Conservation (phyloP, 2,888 invertebrate genomes). For the Tenthredo mesomela region DNA sequence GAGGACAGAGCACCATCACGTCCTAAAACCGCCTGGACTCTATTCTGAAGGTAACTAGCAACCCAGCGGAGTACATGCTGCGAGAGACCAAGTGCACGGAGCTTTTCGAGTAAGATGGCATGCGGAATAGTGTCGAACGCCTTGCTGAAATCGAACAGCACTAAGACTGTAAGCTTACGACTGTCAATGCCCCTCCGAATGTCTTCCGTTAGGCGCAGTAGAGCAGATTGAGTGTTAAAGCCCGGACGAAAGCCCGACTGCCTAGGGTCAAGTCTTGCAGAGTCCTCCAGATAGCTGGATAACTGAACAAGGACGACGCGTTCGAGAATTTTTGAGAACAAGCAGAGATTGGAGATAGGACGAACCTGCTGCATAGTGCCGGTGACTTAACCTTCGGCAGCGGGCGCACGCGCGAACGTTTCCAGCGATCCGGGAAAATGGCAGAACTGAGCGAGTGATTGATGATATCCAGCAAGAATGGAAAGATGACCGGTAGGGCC, state of each 20-base stretch:
- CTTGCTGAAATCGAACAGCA: conserved; percentile 62
- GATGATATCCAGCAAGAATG: not conserved
- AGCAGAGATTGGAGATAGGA: conserved; percentile 61
- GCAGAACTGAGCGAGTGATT: conserved; percentile 40
- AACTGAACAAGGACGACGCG: conserved; percentile 58
- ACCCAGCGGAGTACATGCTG: conserved; percentile 77
- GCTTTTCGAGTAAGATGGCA: conserved; percentile 57
- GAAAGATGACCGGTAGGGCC: not conserved
- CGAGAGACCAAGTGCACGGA: conserved; percentile 65
- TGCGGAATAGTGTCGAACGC: conserved; percentile 63
- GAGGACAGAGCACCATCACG: not conserved
- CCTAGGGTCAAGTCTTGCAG: conserved; percentile 58
- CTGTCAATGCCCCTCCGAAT: conserved; percentile 59
- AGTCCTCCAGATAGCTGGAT: conserved; percentile 55
- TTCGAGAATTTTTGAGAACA: conserved; percentile 60
- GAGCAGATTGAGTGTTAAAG: conserved; percentile 61
- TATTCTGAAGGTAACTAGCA: not conserved
- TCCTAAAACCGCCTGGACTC: not conserved
- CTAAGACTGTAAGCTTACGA: conserved; percentile 56
- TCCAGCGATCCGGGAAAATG: conserved; percentile 60
- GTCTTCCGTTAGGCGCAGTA: conserved; percentile 61
- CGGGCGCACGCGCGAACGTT: conserved; percentile 59
- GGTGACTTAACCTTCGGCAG: conserved; percentile 59
- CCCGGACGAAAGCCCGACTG: conserved; percentile 65
- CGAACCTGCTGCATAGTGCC: conserved; percentile 57